phyloP scores from a whole-genome alignment of 2,113 vertebrate species.

The Carassius gibelio region DNA sequence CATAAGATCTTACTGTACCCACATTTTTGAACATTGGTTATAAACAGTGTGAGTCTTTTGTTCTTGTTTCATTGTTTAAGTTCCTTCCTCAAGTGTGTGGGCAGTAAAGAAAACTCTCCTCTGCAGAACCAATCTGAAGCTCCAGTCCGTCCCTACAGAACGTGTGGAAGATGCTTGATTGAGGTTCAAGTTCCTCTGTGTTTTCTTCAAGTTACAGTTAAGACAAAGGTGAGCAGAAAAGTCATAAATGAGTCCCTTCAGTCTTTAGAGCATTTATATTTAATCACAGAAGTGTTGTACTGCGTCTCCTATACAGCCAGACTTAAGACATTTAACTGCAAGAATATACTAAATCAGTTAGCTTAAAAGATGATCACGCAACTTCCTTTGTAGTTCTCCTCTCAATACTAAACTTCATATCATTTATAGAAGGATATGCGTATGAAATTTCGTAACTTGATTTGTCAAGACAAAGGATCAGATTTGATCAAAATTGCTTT shows the following conservation, averaged over 20 bases:
- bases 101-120: conserved; percentile 63
- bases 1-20: neutral
- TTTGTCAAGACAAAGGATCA: conserved; percentile 35
- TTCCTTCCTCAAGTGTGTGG: conserved; percentile 45
- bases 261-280: neutral
- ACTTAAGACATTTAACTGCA: neutral
- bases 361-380: neutral
- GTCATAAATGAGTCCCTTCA: neutral
- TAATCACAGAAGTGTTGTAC: neutral
- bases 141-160: conserved; percentile 76
- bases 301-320: too few species aligned
- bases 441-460: neutral
- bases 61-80: neutral
- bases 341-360: neutral
- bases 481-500: conserved; percentile 19
- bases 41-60: neutral
- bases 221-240: conserved; percentile 67
- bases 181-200: conserved; percentile 71
- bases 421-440: neutral
- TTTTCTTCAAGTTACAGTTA: conserved; percentile 62
- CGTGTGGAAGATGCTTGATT: conserved; percentile 78
- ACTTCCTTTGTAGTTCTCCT: neutral
- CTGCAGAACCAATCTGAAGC: conserved; percentile 53
- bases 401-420: neutral
- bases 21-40: neutral